Evolutionary conservation across 1,140 invertebrate species (phyloP), one percentile per base, ranked within the genome.

Genomic region (Oncopodura yosiiana): DNA sequence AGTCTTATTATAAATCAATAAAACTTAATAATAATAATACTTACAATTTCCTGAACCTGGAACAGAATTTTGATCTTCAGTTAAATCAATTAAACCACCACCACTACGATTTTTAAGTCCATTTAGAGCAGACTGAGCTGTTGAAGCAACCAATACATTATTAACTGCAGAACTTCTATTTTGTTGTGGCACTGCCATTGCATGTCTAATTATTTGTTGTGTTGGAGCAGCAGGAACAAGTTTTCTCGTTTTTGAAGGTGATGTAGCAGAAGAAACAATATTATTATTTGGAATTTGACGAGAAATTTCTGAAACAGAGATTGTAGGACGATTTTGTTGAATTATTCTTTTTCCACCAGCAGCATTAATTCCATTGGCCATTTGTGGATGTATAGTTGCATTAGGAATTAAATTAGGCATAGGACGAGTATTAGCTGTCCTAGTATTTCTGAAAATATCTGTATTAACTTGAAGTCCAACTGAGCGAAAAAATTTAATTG

Each of bases 401-500:
- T n/a, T n/a, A n/a, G n/a, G n/a, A n/a, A n/a, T n/a, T n/a, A 30
- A 30, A 26, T 49, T 49, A 11, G 27, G 26, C 34, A 9, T 37
- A 1, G 19, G 3, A 24, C 29, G 19, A 2, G 18, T 26, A n/a
- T 21, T 19, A 18, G 34, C 34, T 29, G 37, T 30, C 2, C 12
- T 26, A 16, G 39, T 6, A 26, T 26, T 45, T 3, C 23, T n/a
- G 14, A 42, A 12, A 6, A 24, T 26, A 16, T 58, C 56, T 4
- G 43, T 50, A 4, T 16, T 18, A 0, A 56, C 53, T 57, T 63
- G 56, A 23, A 60, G 12, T 12, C 57, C 61, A 4, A 63, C 61
- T 1, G 57, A 56, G 19, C 61, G 56, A 30, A 53, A 56, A 54
- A 63, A 63, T 38, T 52, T 36, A 5, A 63, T 48, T 5, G 57